A percentile compares a stretch with the other conserved stretches of the same genome.
phyloP scores from a whole-genome alignment of 2,888 invertebrate genomes.

The Leucophenga montana region DNA sequence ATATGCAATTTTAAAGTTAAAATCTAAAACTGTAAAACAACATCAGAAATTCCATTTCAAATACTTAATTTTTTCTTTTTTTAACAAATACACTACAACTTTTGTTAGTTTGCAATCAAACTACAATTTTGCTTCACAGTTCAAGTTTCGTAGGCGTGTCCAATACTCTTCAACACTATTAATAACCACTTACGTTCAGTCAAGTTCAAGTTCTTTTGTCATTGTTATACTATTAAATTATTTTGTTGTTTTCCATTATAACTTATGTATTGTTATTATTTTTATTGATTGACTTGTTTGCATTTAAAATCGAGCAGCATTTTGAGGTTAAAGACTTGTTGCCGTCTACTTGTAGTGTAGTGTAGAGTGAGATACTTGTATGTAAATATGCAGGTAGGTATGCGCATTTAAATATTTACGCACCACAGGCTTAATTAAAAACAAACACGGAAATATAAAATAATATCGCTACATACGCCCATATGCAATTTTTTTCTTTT shows the following conservation, averaged over 20 bases:
- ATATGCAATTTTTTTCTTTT: background rate
- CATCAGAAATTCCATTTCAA: background rate
- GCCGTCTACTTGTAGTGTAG: background rate
- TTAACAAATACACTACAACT: background rate
- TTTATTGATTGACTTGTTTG: conserved; percentile 20
- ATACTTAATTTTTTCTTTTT: background rate
- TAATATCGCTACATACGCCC: background rate
- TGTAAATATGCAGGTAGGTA: background rate
- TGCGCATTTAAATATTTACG: conserved; percentile 9
- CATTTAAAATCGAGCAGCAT: background rate
- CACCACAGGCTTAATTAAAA: conserved; percentile 18
- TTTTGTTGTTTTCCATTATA: background rate
- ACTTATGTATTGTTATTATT: conserved; percentile 1
- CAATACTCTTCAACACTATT: background rate
- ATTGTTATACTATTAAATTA: background rate
- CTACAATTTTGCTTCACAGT: too few relatives aligned
- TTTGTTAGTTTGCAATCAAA: too few relatives aligned
- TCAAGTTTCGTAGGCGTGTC: too few relatives aligned
- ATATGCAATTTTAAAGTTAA: too few relatives aligned
- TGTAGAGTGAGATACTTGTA: background rate
- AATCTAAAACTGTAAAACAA: too few relatives aligned
- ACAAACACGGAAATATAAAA: conserved; percentile 14
- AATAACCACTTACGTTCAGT: background rate
- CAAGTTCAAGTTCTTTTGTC: conserved; percentile 17
- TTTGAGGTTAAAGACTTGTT: conserved; percentile 17